Evolutionary conservation across 2,797 vertebrate genomes (phyloP).

Genomic region (Schizothorax lantsangensis): DNA sequence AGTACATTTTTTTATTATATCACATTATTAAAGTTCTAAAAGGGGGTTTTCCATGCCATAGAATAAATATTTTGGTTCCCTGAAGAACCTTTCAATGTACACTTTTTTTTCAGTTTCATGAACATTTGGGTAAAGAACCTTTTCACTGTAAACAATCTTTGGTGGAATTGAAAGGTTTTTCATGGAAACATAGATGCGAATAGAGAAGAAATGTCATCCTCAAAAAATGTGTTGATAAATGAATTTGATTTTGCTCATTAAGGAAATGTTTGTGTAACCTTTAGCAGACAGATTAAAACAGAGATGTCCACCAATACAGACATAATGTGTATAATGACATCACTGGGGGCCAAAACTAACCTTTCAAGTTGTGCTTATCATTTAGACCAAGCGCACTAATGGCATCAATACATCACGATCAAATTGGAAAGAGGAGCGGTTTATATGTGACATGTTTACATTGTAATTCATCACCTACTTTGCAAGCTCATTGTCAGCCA

Average conservation of each 20-base stretch:
- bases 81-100: neutral
- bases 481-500: slow-evolving; percentile 48
- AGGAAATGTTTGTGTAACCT: slow-evolving; percentile 45
- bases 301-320: slow-evolving; percentile 25
- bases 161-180: neutral
- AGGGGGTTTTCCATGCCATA: neutral
- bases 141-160: neutral
- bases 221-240: slow-evolving; percentile 38
- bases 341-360: slow-evolving; percentile 50
- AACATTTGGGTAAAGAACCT: neutral
- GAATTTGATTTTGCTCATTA: slow-evolving; percentile 44
- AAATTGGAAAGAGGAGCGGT: slow-evolving; percentile 37
- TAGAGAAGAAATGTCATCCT: slow-evolving; percentile 22
- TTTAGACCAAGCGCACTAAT: slow-evolving; percentile 45
- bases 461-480: slow-evolving; percentile 46
- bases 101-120: neutral
- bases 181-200: neutral
- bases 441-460: slow-evolving; percentile 30
- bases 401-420: slow-evolving; percentile 48
- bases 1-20: neutral
- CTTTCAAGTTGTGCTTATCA: slow-evolving; percentile 42
- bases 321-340: slow-evolving; percentile 16
- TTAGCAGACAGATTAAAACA: slow-evolving; percentile 17
- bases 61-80: neutral
- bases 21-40: neutral